Evolutionary conservation across 2,797 vertebrate genomes (phyloP), one percentile per base, ranked within the genome.

Genomic region (Schizopygopsis pylzovi): DNA sequence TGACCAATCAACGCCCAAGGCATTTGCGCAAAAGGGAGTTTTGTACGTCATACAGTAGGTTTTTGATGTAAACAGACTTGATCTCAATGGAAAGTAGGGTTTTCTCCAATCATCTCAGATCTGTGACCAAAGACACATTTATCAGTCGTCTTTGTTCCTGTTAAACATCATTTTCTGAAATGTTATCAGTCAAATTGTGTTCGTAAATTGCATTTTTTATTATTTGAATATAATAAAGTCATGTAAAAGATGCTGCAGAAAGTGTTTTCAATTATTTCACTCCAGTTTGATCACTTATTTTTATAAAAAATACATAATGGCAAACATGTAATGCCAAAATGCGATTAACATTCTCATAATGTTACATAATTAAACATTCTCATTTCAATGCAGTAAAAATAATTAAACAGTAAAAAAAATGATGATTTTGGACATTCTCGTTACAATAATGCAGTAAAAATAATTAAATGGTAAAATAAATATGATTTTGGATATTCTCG

Each of bases 141-240:
- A 82, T 10, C 39, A 13, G 12, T 39, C 28, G 39, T 20, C 71
- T n/a, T 78, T n/a, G 82, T 16, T 78, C 41, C 28, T 70, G 37
- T 39, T 41, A 11, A 22, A 10, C 18, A 1, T 20, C 18, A 4
- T 4, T n/a, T 63, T 18, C 43, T 59, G 52, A 8, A 18, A 22
- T 15, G 20, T 68, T 18, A 15, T 18, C 52, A 13, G 39, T 8
- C 16, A 25, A 9, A 41, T 20, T 59, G 63, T 56, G 63, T 56
- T 72, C 45, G 22, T 61, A 33, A 72, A 82, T 9, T 45, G 6
- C 16, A 8, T 28, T 83, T 71, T 45, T 22, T 47, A 63, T 61
- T 63, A 6, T 76, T 76, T 65, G 28, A 76, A 52, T 49, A 33
- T 37, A 83, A 83, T 82, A 43, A 43, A 43, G 43, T 43, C 43